Evolutionary conservation across 2,113 vertebrate genomes (phyloP).

Genomic region (Callocephalon fimbriatum): DNA sequence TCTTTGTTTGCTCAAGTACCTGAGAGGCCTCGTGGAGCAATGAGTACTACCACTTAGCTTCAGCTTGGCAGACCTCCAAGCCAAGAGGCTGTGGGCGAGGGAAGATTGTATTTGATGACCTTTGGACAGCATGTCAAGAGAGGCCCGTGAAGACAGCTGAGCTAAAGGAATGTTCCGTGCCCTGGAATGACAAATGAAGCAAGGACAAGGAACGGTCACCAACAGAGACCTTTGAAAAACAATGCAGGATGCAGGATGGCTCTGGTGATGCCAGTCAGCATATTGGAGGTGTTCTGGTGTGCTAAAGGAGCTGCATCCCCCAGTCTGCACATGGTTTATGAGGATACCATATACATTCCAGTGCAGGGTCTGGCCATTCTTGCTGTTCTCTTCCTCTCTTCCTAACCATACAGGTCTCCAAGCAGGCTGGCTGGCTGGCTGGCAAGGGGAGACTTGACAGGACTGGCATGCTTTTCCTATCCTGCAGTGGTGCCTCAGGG

Average conservation of each 20-base stretch:
- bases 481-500: not conserved
- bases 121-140: conserved; percentile 10
- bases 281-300: not conserved
- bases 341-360: not conserved
- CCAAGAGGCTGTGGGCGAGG: not conserved
- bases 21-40: not conserved
- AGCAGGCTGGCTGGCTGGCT: not conserved
- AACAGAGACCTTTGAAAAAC: not conserved
- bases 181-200: not conserved
- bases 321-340: not conserved
- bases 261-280: not conserved
- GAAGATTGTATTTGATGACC: conserved; percentile 1
- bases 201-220: not conserved
- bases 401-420: not conserved
- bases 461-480: not conserved
- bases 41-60: not conserved
- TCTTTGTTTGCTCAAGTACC: conserved; percentile 56
- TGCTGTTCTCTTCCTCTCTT: not conserved
- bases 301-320: not conserved
- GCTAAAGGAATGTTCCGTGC: conserved; percentile 21
- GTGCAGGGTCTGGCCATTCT: not conserved
- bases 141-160: conserved; percentile 18
- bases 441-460: not conserved
- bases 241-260: not conserved
- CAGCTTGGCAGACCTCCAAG: conserved; percentile 37